Conservation (phyloP, 2,113 vertebrate genomes). For the Tapirus terrestris region DNA sequence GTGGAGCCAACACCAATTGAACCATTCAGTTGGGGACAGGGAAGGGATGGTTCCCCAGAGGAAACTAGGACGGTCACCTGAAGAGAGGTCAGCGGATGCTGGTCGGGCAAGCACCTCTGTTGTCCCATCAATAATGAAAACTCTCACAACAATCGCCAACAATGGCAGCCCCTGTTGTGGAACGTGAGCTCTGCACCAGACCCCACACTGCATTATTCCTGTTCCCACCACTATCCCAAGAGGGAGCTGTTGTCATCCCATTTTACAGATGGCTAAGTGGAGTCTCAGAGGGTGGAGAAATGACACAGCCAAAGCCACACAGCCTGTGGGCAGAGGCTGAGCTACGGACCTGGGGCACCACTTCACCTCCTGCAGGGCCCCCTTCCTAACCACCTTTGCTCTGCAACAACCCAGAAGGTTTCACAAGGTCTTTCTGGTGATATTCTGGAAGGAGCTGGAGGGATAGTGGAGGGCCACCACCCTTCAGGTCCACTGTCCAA, state of each 20-base stretch:
- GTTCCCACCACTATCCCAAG: background rate
- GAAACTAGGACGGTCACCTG: background rate
- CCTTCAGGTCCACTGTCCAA: background rate
- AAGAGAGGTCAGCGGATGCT: background rate
- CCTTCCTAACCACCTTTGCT: background rate
- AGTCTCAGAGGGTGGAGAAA: background rate
- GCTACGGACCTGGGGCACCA: accelerated
- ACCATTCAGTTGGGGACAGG: background rate
- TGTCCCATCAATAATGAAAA: background rate
- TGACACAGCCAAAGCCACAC: background rate
- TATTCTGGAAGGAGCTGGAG: background rate
- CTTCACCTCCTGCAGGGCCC: background rate
- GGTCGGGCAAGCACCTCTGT: background rate
- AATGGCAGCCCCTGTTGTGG: background rate
- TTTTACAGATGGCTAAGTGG: background rate
- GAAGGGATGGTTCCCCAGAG: background rate
- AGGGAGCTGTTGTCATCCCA: background rate
- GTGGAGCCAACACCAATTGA: background rate
- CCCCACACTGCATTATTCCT: background rate
- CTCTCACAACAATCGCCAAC: accelerated
- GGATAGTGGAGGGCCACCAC: background rate
- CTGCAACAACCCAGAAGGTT: background rate
- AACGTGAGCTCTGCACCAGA: background rate
- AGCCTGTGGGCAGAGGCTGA: background rate
- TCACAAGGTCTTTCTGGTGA: background rate